phyloP scores from a whole-genome alignment of 1,140 invertebrate genomes.

The Goniozus legneri region DNA sequence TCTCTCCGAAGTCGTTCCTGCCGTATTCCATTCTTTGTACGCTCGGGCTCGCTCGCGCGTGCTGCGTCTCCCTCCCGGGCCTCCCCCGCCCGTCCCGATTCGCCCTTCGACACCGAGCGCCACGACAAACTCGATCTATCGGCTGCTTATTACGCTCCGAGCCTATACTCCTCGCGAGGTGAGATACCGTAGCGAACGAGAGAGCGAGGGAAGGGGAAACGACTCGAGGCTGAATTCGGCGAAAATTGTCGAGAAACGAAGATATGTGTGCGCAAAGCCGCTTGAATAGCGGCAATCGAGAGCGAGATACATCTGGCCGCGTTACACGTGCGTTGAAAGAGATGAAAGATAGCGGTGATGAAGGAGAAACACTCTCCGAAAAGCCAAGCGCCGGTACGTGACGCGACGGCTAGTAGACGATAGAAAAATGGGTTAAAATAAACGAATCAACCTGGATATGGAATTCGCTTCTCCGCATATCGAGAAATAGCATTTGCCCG shows the following conservation, averaged over 20 bases:
- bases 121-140: conserved; percentile 16
- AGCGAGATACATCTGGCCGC: conserved; percentile 26
- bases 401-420: no score
- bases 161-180: conserved; percentile 9
- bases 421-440: no score
- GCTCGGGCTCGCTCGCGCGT: background rate
- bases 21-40: conserved; percentile 4
- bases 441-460: no score
- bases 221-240: background rate
- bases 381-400: no score
- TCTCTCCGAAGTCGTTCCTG: conserved; percentile 14
- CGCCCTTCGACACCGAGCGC: conserved; percentile 14
- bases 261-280: background rate
- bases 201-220: background rate
- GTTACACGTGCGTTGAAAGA: conserved; percentile 12
- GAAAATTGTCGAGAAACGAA: background rate
- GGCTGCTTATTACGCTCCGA: conserved; percentile 16
- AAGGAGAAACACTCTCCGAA: no score
- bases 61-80: background rate
- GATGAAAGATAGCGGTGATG: no score
- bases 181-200: conserved; percentile 11
- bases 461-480: no score
- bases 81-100: background rate
- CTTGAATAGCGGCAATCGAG: conserved; percentile 24
- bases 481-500: no score